Percentiles rank a stretch among this genome's conserved stretches.
phyloP scores from a whole-genome alignment of 2,888 invertebrate genomes.

The Leistus spinibarbis region DNA sequence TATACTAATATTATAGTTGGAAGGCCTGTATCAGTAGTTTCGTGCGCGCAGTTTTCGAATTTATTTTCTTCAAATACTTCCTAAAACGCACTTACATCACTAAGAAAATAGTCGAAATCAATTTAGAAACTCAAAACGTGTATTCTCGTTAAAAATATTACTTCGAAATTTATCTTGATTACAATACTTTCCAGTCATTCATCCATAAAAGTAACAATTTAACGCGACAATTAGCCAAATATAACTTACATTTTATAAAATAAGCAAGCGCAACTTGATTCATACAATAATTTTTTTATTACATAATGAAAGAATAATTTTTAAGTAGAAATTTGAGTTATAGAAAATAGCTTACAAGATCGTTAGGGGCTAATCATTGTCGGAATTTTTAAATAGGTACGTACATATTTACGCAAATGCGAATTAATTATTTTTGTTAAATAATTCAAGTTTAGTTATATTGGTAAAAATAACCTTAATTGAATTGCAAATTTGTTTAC shows the following conservation, averaged over 20 bases:
- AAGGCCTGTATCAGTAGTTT: no score
- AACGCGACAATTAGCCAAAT: no score
- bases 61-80: no score
- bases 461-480: not conserved
- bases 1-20: no score
- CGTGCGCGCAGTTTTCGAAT: no score
- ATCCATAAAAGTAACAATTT: no score
- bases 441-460: not conserved
- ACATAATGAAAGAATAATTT: not conserved
- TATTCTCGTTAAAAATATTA: no score
- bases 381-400: not conserved
- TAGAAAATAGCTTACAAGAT: not conserved
- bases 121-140: no score
- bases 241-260: not conserved
- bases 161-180: no score
- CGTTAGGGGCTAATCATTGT: not conserved
- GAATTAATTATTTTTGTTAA: not conserved
- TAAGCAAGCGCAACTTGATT: not conserved
- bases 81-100: no score
- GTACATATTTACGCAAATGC: conserved; percentile 3
- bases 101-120: no score
- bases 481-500: not conserved
- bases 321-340: not conserved
- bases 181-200: no score
- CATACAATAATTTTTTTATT: not conserved